Base-by-base conservation (phyloP, 2,888 invertebrate species). In the Pandemis corylana region DNA sequence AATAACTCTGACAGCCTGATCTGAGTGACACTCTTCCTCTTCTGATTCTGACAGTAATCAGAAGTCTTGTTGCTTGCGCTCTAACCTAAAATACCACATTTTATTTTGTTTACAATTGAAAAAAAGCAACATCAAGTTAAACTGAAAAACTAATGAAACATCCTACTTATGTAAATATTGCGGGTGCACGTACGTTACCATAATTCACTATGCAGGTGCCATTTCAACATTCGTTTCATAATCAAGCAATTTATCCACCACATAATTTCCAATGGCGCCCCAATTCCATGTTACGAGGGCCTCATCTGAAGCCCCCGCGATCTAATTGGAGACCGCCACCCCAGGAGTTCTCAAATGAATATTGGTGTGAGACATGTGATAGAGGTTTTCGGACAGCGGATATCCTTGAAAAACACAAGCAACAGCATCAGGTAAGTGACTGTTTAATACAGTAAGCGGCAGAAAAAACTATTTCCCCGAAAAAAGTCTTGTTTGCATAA, bases 281-380 rank as follows among this genome's bases (percentile, higher is more conserved):
- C 9, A 77, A 77, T 56, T 69, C 53, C 59, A 59, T 73, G 49
- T 75, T 79, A 67, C 80, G 78, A 62, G 70, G 76, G 13, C 71
- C 73, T n/a, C 67, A 62, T 53, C 61, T 73, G 41, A 76, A 62
- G 65, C 9, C 71, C 5, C 44, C 56, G 72, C 49, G 36, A 7
- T 12, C 79, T 76, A n/a, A 65, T 56, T 28, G 77, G 76, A 73
- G 68, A 71, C 71, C 68, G 77, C 63, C 76, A 74, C 67, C 62
- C 44, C 53, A 68, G 75, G 15, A 71, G 64, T 13, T 72, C 64
- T 41, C 78, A 75, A 74, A 78, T 71, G 87, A 93, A 62, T 92
- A 94, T 83, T 96, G 95, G 89, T 97, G 97, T 90, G 97, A 97
- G 84, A 95, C 96, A n/a, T 99, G 98, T 89, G 97, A 98, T 82